Base-by-base conservation (phyloP, 2,797 vertebrate genomes). In the Smutsia gigantea region DNA sequence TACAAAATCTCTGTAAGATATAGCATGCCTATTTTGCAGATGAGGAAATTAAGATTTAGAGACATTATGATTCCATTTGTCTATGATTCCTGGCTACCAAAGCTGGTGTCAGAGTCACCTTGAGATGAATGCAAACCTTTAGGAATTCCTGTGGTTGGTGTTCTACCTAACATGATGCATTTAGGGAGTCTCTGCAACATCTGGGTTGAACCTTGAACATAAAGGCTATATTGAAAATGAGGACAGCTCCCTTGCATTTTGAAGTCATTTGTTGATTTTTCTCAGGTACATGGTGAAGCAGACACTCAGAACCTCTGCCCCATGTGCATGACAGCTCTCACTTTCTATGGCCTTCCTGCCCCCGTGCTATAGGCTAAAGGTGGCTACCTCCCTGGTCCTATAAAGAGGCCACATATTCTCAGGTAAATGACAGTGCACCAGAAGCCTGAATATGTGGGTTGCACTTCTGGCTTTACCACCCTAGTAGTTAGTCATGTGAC, bases 241-340 rank as follows among this genome's bases (percentile, higher is more conserved):
- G 46, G 46, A 31, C 17, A 29, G 17, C 15, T 61, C 34, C 19
- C 42, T 82, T 42, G 49, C 34, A 23, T 27, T 42, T 46, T 49
- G 53, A 83, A 71, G 74, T n/a, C 29, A 7, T 23, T 34, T 29
- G 12, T 55, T 37, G 8, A 2, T n/a, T 82, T 90, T 75, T 69
- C 59, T 64, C 18, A 37, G 64, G 72, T 51, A 27, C 5, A 4
- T n/a, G 66, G 25, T 57, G 46, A 59, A 17, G 39, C 5, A 31
- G 64, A 42, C 15, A 21, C 46, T 46, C 11, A 37, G 29, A 66
- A 5, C 31, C 68, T 64, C 31, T 39, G 27, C 49, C 2, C 37
- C 27, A 0, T 15, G 23, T 0, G 3, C 25, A 2, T 7, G 9
- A 31, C 37, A 11, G 2, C 21, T 37, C 4, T 69, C 2, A 3